Percentiles rank a stretch among this genome's conserved stretches.
Evolutionary conservation across 2,113 vertebrate species (phyloP).

Genomic region (Stictonetta naevosa): DNA sequence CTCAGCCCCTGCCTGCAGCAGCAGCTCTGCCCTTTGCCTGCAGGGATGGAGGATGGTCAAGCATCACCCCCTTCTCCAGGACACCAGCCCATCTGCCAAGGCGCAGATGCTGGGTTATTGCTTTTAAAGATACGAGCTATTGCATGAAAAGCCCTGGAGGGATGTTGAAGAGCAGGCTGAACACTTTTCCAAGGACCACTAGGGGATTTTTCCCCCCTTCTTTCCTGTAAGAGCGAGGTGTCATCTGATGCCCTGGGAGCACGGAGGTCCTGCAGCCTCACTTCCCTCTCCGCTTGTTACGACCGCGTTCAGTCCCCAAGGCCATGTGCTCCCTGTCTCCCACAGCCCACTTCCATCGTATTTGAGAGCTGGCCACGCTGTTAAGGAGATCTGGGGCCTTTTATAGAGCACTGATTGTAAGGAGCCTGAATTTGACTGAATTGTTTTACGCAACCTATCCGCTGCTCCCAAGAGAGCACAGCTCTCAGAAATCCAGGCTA

Average conservation of each 20-base stretch:
- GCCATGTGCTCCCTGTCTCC: background rate
- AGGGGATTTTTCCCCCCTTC: background rate
- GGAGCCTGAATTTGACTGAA: background rate
- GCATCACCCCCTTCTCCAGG: background rate
- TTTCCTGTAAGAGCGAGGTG: background rate
- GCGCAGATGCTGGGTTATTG: background rate
- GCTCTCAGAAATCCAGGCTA: background rate
- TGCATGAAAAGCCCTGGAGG: background rate
- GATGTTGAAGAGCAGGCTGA: background rate
- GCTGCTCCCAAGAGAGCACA: background rate
- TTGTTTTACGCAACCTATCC: background rate
- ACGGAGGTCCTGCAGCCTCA: background rate
- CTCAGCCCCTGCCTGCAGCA: background rate
- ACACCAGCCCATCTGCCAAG: background rate
- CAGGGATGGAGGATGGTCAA: background rate
- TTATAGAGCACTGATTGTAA: background rate
- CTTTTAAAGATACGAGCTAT: background rate
- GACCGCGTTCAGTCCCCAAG: background rate
- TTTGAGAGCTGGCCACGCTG: background rate
- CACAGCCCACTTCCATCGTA: background rate
- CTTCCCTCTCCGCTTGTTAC: background rate
- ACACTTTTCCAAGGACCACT: background rate
- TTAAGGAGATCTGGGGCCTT: background rate
- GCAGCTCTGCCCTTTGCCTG: background rate
- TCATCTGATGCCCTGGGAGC: background rate